Evolutionary conservation across 2,888 invertebrate genomes (phyloP).

Genomic region (Cephus spinipes): DNA sequence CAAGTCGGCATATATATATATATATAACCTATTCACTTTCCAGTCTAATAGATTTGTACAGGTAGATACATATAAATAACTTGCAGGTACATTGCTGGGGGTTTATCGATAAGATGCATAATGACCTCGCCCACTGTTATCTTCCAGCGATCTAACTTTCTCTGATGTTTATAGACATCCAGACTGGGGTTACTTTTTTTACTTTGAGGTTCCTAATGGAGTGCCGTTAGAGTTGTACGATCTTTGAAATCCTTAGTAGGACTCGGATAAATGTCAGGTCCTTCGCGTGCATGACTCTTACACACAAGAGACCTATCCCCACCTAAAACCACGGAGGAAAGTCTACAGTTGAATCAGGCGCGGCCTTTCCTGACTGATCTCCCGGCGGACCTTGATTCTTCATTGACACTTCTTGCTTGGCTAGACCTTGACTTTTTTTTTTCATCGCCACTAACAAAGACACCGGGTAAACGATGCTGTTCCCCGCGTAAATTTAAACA

Average conservation of each 20-base stretch:
- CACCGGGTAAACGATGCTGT: not conserved
- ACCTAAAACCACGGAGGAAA: not conserved
- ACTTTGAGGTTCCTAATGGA: not conserved
- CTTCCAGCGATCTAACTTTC: not conserved
- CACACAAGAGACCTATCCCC: not conserved
- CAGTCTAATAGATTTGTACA: not conserved
- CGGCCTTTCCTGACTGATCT: not conserved
- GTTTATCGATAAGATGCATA: not conserved
- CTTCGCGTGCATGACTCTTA: not conserved
- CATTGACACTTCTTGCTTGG: conserved; percentile 23
- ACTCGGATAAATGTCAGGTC: conserved; percentile 3
- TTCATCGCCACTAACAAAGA: conserved; percentile 8
- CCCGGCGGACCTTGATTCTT: conserved; percentile 19
- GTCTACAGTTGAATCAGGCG: not conserved
- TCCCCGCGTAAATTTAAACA: not conserved
- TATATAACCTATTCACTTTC: not conserved
- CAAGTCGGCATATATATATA: not conserved
- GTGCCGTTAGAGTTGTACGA: not conserved
- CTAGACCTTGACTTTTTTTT: conserved; percentile 24
- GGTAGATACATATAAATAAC: not conserved
- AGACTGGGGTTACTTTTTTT: not conserved
- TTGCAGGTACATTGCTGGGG: not conserved
- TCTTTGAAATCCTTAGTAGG: not conserved
- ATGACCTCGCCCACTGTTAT: not conserved
- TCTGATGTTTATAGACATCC: not conserved